A percentile compares a stretch with the other conserved stretches of the same genome.
phyloP scores from a whole-genome alignment of 2,888 invertebrate genomes.

The Diabrotica balteata region DNA sequence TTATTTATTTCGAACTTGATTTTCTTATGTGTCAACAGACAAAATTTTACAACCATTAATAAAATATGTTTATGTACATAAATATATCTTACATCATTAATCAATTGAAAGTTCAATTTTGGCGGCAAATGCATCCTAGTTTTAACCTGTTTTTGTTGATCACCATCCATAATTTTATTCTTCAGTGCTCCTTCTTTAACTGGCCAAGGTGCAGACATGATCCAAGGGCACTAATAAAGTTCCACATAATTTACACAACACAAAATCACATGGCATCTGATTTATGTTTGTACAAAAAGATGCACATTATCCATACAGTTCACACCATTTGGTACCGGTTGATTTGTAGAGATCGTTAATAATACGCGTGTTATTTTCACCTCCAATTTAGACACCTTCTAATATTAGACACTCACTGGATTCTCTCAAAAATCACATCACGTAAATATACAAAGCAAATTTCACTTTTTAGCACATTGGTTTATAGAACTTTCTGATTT shows the following conservation, averaged over 20 bases:
- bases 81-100: constrained; percentile 32
- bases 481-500: background rate
- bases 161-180: constrained; percentile 58
- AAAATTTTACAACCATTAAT: too few species aligned
- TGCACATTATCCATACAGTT: background rate
- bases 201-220: constrained; percentile 76
- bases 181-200: constrained; percentile 69
- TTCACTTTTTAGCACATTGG: too few species aligned
- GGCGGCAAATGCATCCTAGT: constrained; percentile 39
- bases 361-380: too few species aligned
- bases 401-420: too few species aligned
- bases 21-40: too few species aligned
- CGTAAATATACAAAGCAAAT: too few species aligned
- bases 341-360: too few species aligned
- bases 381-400: too few species aligned
- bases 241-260: too few species aligned
- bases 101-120: constrained; percentile 39
- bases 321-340: background rate
- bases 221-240: background rate
- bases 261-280: too few species aligned
- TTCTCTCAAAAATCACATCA: too few species aligned
- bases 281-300: background rate
- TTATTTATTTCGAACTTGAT: too few species aligned
- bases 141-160: constrained; percentile 36
- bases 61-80: background rate